These are phyloP conservation scores for Muricea muricata DNA, from an alignment of 92 coral and sea anemone genomes.

Conservation along the genomic window DNA sequence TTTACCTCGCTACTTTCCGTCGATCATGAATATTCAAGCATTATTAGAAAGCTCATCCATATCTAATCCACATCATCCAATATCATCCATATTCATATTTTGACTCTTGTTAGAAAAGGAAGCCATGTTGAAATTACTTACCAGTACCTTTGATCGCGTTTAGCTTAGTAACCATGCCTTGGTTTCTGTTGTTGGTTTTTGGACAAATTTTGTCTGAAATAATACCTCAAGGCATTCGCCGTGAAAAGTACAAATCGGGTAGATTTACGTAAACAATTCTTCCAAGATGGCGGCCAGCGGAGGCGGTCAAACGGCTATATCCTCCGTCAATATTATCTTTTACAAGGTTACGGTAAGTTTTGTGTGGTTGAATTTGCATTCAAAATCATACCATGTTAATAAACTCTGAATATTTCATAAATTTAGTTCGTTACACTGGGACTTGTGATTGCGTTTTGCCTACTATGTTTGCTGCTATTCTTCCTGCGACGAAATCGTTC, in stretches of 20 bases:
- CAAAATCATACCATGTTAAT: not conserved
- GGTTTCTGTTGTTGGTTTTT: too few species aligned
- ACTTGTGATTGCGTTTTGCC: slow-evolving; percentile 59
- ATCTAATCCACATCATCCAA: too few species aligned
- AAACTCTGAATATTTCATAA: not conserved
- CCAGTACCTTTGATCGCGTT: too few species aligned
- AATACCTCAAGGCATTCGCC: not conserved
- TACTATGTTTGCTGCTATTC: slow-evolving; percentile 54
- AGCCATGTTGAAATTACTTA: too few species aligned
- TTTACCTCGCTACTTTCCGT: too few species aligned
- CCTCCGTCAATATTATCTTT: slow-evolving; percentile 41
- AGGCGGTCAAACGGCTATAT: slow-evolving; percentile 18
- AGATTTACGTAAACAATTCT: not conserved
- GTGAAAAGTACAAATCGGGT: not conserved
- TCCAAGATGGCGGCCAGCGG: slow-evolving; percentile 61
- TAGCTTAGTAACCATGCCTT: too few species aligned
- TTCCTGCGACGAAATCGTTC: slow-evolving; percentile 61
- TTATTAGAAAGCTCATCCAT: too few species aligned
- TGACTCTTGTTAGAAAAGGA: too few species aligned
- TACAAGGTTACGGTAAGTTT: slow-evolving; percentile 73
- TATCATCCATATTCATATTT: too few species aligned
- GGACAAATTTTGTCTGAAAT: too few species aligned
- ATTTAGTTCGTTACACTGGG: slow-evolving; percentile 78
- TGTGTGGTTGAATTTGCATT: not conserved
- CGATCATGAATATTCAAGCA: too few species aligned